A percentile compares a stretch with the other conserved stretches of the same genome.
Conservation (phyloP, 2,113 vertebrate genomes). For the Cepphus grylle region DNA sequence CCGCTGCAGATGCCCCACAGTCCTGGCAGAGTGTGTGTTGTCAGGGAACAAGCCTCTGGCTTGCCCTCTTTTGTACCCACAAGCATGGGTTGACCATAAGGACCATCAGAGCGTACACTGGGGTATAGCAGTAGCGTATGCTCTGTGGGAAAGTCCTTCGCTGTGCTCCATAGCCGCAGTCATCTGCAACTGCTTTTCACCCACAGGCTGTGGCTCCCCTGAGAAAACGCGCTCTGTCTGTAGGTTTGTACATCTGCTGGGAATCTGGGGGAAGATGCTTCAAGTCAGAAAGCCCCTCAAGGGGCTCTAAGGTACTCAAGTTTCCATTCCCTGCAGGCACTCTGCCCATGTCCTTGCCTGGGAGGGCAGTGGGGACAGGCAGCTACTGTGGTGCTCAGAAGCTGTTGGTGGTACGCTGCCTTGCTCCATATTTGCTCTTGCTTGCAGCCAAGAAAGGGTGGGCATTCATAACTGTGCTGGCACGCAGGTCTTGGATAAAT, state of each 20-base stretch:
- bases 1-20: conserved; percentile 1
- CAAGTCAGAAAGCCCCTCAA: neutral
- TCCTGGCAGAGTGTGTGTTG: accelerated
- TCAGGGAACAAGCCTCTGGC: neutral
- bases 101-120: neutral
- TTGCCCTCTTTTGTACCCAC: neutral
- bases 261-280: neutral
- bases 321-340: neutral
- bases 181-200: neutral
- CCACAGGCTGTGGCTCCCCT: neutral
- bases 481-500: neutral
- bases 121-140: neutral
- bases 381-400: neutral
- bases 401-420: neutral
- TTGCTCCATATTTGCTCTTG: accelerated
- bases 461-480: neutral
- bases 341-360: neutral
- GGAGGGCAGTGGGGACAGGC: neutral
- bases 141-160: neutral
- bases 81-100: neutral
- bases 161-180: neutral
- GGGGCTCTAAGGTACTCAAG: neutral
- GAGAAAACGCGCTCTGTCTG: neutral
- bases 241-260: neutral
- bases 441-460: neutral